Base-by-base conservation (phyloP, 1,140 invertebrate genomes). In the Hyphantria cunea region DNA sequence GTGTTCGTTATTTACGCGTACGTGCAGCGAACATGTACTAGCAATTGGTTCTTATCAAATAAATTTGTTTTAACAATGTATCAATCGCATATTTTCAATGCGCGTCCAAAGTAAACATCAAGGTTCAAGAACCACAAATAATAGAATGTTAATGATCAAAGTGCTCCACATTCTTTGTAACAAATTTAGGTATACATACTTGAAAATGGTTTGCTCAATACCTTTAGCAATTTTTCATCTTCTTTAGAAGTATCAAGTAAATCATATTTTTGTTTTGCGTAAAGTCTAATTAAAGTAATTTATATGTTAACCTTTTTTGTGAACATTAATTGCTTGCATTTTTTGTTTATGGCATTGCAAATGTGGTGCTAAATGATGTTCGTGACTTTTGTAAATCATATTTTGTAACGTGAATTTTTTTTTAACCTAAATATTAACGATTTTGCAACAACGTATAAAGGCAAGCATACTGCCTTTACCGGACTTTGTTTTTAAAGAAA, bases 1-100 rank as follows among this genome's bases (percentile, higher is more conserved):
- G 64, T 66, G 70, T 68, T 64, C 54, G 67, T 70, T 71, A 80
- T 83, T 82, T 86, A 78, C 80, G 25, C 54, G 25, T 62, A 11
- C 14, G 34, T 44, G 63, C 71, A 68, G 55, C 51, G n/a, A 69
- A 65, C 64, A 74, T 75, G 64, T 73, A 56, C 51, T 61, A 71
- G 74, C 77, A 78, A 81, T 80, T 76, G 80, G 70, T 82, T 75
- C 62, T 64, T 64, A 75, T 83, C 77, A 76, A 67, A 71, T 31
- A 39, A 12, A 45, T 48, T 48, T 41, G 48, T 51, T 31, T 60
- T 60, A 60, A 32, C 56, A 51, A 50, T 15, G 33, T 58, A 58
- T 49, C 55, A 39, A 49, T 58, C 44, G 34, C 45, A 58, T 58
- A 49, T 31, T 45, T 49, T 41, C 33, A 33, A 47, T 34, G 31